Evolutionary conservation across 2,888 invertebrate species (phyloP).

Genomic region (Calliopum simillimum): DNA sequence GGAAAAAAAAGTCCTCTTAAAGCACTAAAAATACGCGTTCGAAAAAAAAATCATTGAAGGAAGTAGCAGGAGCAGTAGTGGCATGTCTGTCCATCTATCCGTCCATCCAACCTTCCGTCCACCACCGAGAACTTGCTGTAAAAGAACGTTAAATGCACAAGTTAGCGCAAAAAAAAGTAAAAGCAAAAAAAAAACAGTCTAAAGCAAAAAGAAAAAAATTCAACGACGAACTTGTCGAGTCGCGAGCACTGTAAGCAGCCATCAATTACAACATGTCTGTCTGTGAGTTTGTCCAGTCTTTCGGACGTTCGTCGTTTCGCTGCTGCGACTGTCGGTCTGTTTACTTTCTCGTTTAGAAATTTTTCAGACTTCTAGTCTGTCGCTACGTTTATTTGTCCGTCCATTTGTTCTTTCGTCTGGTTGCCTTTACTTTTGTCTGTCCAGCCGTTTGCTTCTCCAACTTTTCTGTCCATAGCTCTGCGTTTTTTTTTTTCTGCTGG

Average conservation of each 20-base stretch:
- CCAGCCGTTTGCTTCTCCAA: background rate
- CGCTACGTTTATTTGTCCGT: background rate
- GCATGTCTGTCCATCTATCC: too few relatives aligned
- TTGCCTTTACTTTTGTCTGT: background rate
- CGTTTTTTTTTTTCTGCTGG: background rate
- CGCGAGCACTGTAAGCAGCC: constrained; percentile 9
- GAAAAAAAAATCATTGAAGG: too few relatives aligned
- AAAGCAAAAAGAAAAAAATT: background rate
- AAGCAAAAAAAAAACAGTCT: background rate
- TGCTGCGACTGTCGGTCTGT: background rate
- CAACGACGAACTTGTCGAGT: constrained; percentile 5
- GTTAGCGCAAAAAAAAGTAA: background rate
- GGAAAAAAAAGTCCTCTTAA: background rate
- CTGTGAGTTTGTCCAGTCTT: background rate
- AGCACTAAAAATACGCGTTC: too few relatives aligned
- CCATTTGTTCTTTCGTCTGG: too few relatives aligned
- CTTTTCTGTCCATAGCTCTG: background rate
- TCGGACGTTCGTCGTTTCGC: too few relatives aligned
- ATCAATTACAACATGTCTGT: constrained; percentile 22
- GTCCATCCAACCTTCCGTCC: too few relatives aligned
- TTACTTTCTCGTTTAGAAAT: too few relatives aligned
- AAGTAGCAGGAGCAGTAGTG: too few relatives aligned
- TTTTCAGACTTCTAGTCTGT: background rate
- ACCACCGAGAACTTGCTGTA: too few relatives aligned
- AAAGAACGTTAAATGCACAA: background rate